Evolutionary conservation across 1,140 invertebrate species (phyloP).

Genomic region (Achatina immaculata): DNA sequence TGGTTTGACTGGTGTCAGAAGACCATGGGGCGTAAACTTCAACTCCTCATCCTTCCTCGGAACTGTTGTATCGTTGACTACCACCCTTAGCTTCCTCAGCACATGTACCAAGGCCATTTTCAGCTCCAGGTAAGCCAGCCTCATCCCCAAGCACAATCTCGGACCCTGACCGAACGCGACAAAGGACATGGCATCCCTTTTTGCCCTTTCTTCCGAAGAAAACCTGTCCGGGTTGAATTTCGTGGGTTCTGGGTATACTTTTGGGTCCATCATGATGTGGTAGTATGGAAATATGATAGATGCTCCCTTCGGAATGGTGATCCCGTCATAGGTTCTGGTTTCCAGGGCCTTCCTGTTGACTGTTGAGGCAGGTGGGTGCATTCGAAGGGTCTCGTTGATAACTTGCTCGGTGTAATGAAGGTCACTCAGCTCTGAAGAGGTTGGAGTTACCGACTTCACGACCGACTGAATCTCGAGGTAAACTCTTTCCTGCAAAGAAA

Average conservation of each 20-base stretch:
- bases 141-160: conserved; percentile 75
- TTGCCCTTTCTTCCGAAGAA: conserved; percentile 16
- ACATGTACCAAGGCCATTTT: conserved; percentile 75
- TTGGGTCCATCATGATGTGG: conserved; percentile 12
- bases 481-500: conserved; percentile 26
- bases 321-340: conserved; percentile 8
- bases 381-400: conserved; percentile 35
- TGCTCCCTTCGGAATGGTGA: conserved; percentile 19
- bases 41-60: conserved; percentile 1
- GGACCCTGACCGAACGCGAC: conserved; percentile 74
- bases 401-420: conserved; percentile 39
- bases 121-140: conserved; percentile 79
- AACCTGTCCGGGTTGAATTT: conserved; percentile 22
- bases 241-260: not conserved
- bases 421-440: conserved; percentile 24
- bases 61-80: not conserved
- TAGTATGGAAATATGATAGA: not conserved
- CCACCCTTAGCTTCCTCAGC: conserved; percentile 43
- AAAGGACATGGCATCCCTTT: conserved; percentile 63
- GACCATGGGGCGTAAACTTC: not conserved
- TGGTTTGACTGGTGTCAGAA: conserved; percentile 1
- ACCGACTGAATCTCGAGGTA: conserved; percentile 9
- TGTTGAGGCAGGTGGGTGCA: conserved; percentile 25
- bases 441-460: conserved; percentile 18
- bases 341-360: conserved; percentile 17